Base-by-base conservation (phyloP, 2,888 invertebrate genomes). In the Dysmachus trigonus region DNA sequence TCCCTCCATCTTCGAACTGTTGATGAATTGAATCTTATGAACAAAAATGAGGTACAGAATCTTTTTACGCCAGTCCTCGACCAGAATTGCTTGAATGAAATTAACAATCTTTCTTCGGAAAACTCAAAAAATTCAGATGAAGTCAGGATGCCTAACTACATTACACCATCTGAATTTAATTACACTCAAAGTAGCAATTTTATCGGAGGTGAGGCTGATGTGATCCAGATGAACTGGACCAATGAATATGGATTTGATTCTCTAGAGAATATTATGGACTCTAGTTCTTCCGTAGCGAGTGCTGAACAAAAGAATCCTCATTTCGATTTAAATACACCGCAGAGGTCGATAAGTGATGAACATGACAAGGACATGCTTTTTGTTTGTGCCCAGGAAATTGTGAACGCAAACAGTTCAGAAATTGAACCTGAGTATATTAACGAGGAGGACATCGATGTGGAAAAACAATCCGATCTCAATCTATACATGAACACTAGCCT, bases 21-120 rank as follows among this genome's bases (percentile, higher is more conserved):
- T 0, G 92, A 92, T 79, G 92, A 92, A 87, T 87, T 92, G 15
- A 92, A 92, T 88, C 88, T 92, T 41, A 91, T 92, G 91, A 91
- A 92, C 62, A 90, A 91, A 85, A 92, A 90, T 85, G 91, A 92
- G 82, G 91, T 92, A 27, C 91, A 91, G 88, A 91, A 91, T 86
- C 87, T 92, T 13, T 91, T 92, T 77, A 91, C 90, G 18, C 91
- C 92, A 0, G 89, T 91, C 87, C 88, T 90, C 18, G 91, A 91
- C 30, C 88, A 88, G 79, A 82, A 53, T 35, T 31, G 27, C 31
- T 1, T 47, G 18, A 82, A 86, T 0, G 86, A 86, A n/a, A 35
- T 87, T n/a, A 85, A 86, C 0, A 87, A 87, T 13, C 81, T 86
- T 31, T 88, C 88, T 0, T 88, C 88, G 7, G 89, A 88, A 41